Conservation (phyloP, 2,797 vertebrate species). For the Paramormyrops hopkinsi region DNA sequence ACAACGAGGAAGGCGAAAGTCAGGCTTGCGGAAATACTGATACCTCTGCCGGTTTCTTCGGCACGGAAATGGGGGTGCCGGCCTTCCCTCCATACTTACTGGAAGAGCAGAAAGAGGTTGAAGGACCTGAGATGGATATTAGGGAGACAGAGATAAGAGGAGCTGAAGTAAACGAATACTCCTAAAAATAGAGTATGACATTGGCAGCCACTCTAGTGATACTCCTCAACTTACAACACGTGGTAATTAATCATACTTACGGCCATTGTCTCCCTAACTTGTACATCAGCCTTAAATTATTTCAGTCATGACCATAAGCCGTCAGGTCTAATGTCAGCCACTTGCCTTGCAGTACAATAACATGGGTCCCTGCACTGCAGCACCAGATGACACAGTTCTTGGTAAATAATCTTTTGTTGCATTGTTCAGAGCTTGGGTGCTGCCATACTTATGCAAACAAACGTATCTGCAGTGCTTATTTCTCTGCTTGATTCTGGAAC, state of each 20-base stretch:
- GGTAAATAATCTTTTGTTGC: background rate
- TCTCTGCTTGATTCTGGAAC: background rate
- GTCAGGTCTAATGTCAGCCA: background rate
- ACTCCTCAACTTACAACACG: background rate
- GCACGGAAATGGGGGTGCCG: constrained; percentile 74
- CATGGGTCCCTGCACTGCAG: background rate
- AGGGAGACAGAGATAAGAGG: background rate
- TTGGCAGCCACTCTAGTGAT: background rate
- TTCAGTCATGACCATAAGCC: background rate
- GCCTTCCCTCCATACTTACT: constrained; percentile 82
- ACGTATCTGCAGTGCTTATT: background rate
- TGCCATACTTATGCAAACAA: background rate
- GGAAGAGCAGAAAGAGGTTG: constrained; percentile 85
- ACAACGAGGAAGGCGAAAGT: background rate
- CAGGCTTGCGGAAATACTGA: constrained; percentile 10
- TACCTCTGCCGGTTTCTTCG: constrained; percentile 92
- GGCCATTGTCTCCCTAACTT: background rate
- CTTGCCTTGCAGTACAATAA: background rate
- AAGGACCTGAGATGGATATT: constrained; percentile 69
- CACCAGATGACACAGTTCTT: background rate
- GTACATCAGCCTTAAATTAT: background rate
- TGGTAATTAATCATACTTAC: background rate
- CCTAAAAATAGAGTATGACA: background rate
- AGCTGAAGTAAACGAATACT: background rate
- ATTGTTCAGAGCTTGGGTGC: background rate